Conservation (phyloP, 2,797 vertebrate genomes). For the Apogon talboti region DNA sequence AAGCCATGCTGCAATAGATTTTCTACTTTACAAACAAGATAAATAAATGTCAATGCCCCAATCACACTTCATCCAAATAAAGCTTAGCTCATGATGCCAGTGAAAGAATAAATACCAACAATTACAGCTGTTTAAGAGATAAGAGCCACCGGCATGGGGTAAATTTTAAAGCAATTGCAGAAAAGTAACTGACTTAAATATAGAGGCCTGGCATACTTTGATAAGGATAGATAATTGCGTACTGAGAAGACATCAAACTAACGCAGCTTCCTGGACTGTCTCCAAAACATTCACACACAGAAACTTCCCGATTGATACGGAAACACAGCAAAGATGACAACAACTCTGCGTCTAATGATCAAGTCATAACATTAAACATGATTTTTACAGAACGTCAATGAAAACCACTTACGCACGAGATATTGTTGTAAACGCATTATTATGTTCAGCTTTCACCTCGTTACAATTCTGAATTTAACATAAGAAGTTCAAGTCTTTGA, state of each 20-base stretch:
- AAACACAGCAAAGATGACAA: constrained; percentile 35
- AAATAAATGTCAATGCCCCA: fast-evolving
- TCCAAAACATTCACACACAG: neutral
- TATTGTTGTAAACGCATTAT: constrained; percentile 29
- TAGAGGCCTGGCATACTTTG: neutral
- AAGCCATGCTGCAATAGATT: neutral
- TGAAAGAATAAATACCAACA: neutral
- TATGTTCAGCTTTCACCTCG: too few species aligned
- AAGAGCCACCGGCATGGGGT: neutral
- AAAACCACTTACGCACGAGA: constrained; percentile 4
- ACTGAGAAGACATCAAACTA: constrained; percentile 1
- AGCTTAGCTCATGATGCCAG: neutral
- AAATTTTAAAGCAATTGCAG: neutral
- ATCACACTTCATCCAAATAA: neutral
- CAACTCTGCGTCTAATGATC: constrained; percentile 44
- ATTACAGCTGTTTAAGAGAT: too few species aligned
- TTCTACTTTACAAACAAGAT: neutral
- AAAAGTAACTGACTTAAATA: fast-evolving
- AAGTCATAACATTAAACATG: too few species aligned
- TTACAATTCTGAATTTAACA: neutral
- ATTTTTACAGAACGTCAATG: neutral
- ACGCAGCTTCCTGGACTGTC: constrained; percentile 4
- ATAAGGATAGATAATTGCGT: constrained; percentile 5
- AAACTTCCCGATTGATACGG: constrained; percentile 17
- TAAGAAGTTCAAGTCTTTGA: neutral